Evolutionary conservation across 2,888 invertebrate genomes (phyloP), one percentile per base, ranked within the genome.

Genomic region (Beris chalybata): DNA sequence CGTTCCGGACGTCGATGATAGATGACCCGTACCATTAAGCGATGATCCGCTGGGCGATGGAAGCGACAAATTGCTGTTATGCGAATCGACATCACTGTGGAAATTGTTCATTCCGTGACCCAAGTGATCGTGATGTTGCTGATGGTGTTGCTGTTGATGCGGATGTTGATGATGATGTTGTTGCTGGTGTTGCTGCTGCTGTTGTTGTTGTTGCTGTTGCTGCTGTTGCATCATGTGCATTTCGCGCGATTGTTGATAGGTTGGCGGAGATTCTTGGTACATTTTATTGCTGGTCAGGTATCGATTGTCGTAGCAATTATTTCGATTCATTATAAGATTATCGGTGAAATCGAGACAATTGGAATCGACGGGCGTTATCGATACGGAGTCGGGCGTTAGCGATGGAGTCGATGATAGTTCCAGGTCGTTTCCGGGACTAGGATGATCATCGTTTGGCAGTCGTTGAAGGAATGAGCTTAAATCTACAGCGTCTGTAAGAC

Each of bases 21-120:
- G 87, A 86, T 67, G 89, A 31, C 64, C 50, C 43, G 47, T 43
- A 30, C 87, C 87, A 73, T 90, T 90, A 74, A 90, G 79, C 0
- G 89, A 89, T 75, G 87, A 89, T 38, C 87, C 89, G 66, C 89
- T 90, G 0, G 93, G 92, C 53, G 92, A 92, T 1, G 93, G 93
- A 70, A 93, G 81, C 53, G 92, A 92, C 74, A 92, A 89, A 50
- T 87, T 85, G 73, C 91, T 89, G 64, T 91, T 90, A 71, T 67
- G 67, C 44, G 69, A 69, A 9, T 69, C 69, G 43, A 69, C 86
- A 74, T 90, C 77, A 29, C 65, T 68, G 78, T 47, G 81, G 70
- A 77, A 81, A 78, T 70, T 81, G 78, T 67, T 64, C 38, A 64
- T 74, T 74, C 31, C 47, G 57, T 66, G 63, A n/a, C 48, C 63